phyloP scores from a whole-genome alignment of 64 coral and sea anemone genomes.

The Cladopsammia gracilis region DNA sequence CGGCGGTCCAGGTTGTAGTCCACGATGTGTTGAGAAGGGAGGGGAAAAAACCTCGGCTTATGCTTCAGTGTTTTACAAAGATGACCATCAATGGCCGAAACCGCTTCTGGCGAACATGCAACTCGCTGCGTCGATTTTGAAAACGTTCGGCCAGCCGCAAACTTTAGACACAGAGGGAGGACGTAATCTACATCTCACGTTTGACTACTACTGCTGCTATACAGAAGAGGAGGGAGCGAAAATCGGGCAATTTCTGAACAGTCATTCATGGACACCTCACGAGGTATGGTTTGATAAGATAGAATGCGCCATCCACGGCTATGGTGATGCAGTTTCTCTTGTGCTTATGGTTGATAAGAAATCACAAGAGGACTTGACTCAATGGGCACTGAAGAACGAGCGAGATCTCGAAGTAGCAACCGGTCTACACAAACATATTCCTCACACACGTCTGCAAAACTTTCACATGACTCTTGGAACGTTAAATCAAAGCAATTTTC shows the following conservation, averaged over 20 bases:
- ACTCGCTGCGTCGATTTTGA: background rate
- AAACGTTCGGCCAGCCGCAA: background rate
- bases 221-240: slow-evolving; percentile 54
- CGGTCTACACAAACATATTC: slow-evolving; percentile 64
- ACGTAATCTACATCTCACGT: slow-evolving; percentile 53
- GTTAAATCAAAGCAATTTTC: slow-evolving; percentile 58
- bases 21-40: slow-evolving; percentile 18
- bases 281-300: slow-evolving; percentile 66
- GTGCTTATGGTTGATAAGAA: slow-evolving; percentile 66
- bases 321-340: slow-evolving; percentile 56
- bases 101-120: background rate
- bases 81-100: background rate
- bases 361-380: slow-evolving; percentile 42
- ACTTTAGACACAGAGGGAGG: background rate
- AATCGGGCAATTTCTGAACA: slow-evolving; percentile 57
- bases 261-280: slow-evolving; percentile 43
- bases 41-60: background rate
- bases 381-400: slow-evolving; percentile 52
- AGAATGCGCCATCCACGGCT: slow-evolving; percentile 44
- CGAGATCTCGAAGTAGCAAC: slow-evolving; percentile 44
- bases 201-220: slow-evolving; percentile 80
- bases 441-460: slow-evolving; percentile 54
- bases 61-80: background rate
- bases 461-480: slow-evolving; percentile 79
- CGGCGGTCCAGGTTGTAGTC: slow-evolving; percentile 59